Conservation (phyloP, 2,113 vertebrate species). For the Barbus barbus region DNA sequence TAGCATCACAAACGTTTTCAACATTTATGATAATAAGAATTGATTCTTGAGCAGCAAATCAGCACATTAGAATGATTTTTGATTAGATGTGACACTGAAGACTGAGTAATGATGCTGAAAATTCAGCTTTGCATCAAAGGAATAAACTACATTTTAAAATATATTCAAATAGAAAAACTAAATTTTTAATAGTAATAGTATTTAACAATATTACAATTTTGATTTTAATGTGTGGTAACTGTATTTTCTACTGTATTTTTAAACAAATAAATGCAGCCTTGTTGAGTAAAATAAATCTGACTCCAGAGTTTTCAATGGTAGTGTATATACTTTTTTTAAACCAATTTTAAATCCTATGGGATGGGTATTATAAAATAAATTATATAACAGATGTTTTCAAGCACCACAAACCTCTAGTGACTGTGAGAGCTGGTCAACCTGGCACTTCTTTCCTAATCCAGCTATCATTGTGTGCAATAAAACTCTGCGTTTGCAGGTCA, state of each 20-base stretch:
- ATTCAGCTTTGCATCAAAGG: too few relatives aligned
- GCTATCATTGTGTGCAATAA: conserved; percentile 76
- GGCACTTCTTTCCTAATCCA: conserved; percentile 70
- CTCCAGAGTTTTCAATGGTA: too few relatives aligned
- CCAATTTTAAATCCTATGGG: neutral
- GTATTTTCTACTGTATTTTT: neutral
- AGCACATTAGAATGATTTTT: neutral
- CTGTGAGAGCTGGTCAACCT: conserved; percentile 56
- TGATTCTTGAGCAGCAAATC: neutral
- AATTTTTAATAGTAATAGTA: too few relatives aligned
- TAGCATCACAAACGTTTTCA: neutral
- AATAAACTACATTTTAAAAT: too few relatives aligned
- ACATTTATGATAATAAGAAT: neutral
- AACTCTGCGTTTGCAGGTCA: conserved; percentile 72
- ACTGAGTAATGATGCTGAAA: too few relatives aligned
- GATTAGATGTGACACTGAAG: neutral
- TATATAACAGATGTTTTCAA: neutral
- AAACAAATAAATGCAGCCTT: neutral
- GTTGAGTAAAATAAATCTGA: neutral
- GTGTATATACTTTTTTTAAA: too few relatives aligned
- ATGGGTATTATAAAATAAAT: neutral
- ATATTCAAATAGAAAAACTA: too few relatives aligned
- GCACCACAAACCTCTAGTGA: conserved; percentile 74
- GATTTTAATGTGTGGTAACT: too few relatives aligned
- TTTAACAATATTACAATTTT: neutral